Conservation (phyloP, 2,113 vertebrate species). For the Phrynosoma blainvillii region DNA sequence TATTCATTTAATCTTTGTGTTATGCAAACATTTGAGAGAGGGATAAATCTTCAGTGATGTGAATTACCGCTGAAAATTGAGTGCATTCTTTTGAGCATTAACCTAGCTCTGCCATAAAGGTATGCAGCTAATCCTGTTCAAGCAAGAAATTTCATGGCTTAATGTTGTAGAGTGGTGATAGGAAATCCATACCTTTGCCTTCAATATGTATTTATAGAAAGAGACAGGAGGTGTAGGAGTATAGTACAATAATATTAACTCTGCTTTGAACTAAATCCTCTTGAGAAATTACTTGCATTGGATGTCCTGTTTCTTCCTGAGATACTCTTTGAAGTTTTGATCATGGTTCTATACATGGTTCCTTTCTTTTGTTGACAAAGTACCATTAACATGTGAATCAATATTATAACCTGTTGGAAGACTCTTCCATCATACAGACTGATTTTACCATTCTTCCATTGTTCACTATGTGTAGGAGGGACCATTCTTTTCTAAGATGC, state of each 20-base stretch:
- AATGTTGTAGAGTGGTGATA: neutral
- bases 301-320: neutral
- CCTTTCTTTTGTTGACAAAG: neutral
- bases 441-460: neutral
- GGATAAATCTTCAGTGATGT: constrained; percentile 15
- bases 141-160: constrained; percentile 10
- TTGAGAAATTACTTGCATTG: neutral
- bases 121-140: constrained; percentile 10
- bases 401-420: neutral
- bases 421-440: neutral
- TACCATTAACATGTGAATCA: neutral
- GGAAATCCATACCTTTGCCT: neutral
- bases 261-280: neutral
- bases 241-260: neutral
- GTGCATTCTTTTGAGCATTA: constrained; percentile 3
- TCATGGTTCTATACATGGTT: neutral
- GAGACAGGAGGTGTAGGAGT: neutral
- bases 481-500: neutral
- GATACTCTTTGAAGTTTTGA: neutral
- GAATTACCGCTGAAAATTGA: constrained; percentile 13
- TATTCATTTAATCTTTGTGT: constrained; percentile 9
- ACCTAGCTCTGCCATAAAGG: neutral
- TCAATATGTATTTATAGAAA: neutral
- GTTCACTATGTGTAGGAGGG: neutral
- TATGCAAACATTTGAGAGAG: constrained; percentile 5